Conservation (phyloP, 2,113 vertebrate genomes). For the Egretta garzetta region DNA sequence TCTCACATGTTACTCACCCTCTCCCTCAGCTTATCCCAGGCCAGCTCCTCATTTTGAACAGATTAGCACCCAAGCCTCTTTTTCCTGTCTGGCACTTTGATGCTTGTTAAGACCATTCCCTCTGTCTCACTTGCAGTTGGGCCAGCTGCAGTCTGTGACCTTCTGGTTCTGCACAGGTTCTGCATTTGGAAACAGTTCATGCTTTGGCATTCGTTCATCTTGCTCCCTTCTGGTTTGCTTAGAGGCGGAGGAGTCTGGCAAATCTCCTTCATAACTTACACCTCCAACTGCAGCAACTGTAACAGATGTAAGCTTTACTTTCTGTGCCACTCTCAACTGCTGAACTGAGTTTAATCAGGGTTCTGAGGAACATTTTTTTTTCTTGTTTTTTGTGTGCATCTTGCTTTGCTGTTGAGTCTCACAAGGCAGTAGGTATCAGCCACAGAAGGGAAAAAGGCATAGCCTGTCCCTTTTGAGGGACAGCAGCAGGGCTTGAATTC, state of each 20-base stretch:
- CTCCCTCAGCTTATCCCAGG: neutral
- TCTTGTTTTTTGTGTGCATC: neutral
- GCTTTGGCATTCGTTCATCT: conserved; percentile 37
- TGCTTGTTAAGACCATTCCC: neutral
- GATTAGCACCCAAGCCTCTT: conserved; percentile 29
- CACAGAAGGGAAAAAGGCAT: neutral
- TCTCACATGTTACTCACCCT: conserved; percentile 15
- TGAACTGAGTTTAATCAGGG: neutral
- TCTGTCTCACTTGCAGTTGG: conserved; percentile 14
- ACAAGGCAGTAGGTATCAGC: neutral
- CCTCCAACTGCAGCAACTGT: conserved; percentile 36
- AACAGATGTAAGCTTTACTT: conserved; percentile 45
- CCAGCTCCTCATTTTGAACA: conserved; percentile 19
- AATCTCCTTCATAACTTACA: conserved; percentile 22
- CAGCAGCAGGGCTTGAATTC: neutral
- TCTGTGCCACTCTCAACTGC: neutral
- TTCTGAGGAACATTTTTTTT: neutral
- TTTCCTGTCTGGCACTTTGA: conserved; percentile 46
- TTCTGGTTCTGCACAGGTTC: conserved; percentile 60
- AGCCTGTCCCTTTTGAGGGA: neutral
- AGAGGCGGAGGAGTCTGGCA: conserved; percentile 29
- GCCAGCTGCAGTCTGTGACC: conserved; percentile 58
- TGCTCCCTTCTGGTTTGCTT: conserved; percentile 43
- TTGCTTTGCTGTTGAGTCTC: neutral
- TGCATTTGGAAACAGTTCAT: conserved; percentile 33